Evolutionary conservation across 2,113 vertebrate genomes (phyloP), one percentile per base, ranked within the genome.

Genomic region (Myiagra hebetior): DNA sequence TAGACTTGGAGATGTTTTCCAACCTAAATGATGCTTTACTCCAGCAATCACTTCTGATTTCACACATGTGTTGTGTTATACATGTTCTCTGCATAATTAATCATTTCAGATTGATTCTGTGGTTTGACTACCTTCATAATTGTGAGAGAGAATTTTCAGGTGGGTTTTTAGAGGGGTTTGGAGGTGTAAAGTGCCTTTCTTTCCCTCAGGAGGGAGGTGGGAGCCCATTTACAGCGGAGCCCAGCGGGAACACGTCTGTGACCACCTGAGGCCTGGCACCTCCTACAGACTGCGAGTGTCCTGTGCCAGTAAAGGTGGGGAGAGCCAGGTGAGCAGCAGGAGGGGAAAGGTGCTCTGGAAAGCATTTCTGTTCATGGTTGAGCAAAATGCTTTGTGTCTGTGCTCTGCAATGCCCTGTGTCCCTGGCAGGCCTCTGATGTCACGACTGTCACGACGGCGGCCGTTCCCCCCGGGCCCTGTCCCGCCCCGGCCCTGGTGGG

Each of bases 221-320:
- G 98, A 98, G 27, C 82, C 88, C 5, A 13, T 97, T 23, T 98
- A 98, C 87, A 98, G 65, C 13, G 98, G 98, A 35, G 73, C 83
- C 23, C 86, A 65, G 63, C 97, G 94, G 37, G 98, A 99, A 33
- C 98, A 98, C 6, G n/a, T 98, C 1, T 98, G 98, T 47, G 95
- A 98, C 70, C 97, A 97, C 65, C 97, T 98, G 47, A 95, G 86
- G 83, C 98, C 98, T 73, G 98, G 97, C 60, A 98, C 97, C 50
- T 95, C 87, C 8, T 98, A 98, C 96, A 97, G 96, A 46, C 55
- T 98, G 39, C 97, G 98, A 26, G 98, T 98, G 37, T 97, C 95
- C 74, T 98, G 98, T 56, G 77, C 90, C 92, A 98, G 97, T 24
- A 84, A 67, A 64, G 97, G 98, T 39, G 98, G 98, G 8, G 97